Evolutionary conservation across 2,797 vertebrate species (phyloP).

Genomic region (Enoplosus armatus): DNA sequence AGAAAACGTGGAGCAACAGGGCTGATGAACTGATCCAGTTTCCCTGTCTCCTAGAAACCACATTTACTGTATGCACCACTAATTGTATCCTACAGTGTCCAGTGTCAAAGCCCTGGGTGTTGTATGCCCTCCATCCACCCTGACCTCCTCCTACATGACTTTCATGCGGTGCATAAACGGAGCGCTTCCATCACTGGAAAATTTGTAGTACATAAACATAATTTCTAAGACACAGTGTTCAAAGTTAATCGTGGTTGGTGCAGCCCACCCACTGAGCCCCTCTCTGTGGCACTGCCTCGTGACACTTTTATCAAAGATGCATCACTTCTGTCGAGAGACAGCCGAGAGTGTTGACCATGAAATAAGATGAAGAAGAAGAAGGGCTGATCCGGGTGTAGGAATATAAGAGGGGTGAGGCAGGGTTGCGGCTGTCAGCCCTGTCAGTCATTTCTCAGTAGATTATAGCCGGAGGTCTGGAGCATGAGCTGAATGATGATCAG

Average conservation of each 20-base stretch:
- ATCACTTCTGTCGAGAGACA: constrained; percentile 10
- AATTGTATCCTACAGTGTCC: too few relatives aligned
- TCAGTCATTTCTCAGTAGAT: constrained; percentile 59
- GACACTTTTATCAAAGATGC: constrained; percentile 33
- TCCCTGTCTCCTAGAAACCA: neutral
- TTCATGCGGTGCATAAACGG: neutral
- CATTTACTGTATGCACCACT: too few relatives aligned
- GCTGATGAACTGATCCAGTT: neutral
- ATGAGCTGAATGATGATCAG: constrained; percentile 65
- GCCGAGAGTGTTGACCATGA: constrained; percentile 30
- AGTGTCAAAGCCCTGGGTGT: neutral
- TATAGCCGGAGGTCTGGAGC: constrained; percentile 58
- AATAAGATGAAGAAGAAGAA: constrained; percentile 35
- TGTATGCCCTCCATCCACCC: neutral
- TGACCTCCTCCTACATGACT: neutral
- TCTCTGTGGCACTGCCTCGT: neutral
- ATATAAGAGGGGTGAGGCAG: constrained; percentile 35
- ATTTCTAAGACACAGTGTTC: neutral
- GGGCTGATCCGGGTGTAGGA: constrained; percentile 39
- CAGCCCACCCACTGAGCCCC: neutral
- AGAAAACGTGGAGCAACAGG: neutral
- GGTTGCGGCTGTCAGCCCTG: constrained; percentile 44
- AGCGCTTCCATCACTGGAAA: neutral
- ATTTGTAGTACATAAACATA: neutral
- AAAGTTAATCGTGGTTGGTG: neutral